phyloP scores from a whole-genome alignment of 2,113 vertebrate genomes.

The Anolis sagrei region DNA sequence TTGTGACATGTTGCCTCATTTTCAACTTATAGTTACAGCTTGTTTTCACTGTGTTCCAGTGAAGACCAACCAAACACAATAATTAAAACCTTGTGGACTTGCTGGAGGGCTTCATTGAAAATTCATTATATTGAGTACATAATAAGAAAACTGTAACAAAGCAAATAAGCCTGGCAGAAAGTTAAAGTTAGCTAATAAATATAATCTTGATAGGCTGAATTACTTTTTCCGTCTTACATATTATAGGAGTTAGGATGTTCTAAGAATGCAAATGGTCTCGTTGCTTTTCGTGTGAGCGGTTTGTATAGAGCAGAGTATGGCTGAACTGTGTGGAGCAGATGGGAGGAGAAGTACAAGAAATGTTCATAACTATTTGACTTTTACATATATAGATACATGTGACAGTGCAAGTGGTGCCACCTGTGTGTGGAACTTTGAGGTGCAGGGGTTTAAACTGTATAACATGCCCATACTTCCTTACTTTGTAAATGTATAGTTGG shows the following conservation, averaged over 20 bases:
- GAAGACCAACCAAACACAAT: slow-evolving; percentile 56
- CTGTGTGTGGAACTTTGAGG: no score
- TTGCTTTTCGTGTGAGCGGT: neutral
- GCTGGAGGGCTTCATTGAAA: slow-evolving; percentile 55
- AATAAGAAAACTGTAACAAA: slow-evolving; percentile 51
- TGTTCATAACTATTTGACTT: neutral
- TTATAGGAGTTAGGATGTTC: slow-evolving; percentile 19
- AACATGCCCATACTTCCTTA: no score
- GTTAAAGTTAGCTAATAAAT: slow-evolving; percentile 26
- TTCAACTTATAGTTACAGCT: slow-evolving; percentile 66
- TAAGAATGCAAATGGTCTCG: slow-evolving; percentile 20
- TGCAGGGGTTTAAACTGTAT: no score
- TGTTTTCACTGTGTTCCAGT: slow-evolving; percentile 56
- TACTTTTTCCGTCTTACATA: neutral
- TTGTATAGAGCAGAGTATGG: slow-evolving; percentile 17
- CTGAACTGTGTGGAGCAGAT: neutral
- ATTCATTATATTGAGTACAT: slow-evolving; percentile 39
- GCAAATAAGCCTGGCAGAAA: slow-evolving; percentile 39
- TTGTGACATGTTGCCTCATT: slow-evolving; percentile 61
- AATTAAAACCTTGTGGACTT: slow-evolving; percentile 50
- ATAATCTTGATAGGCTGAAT: neutral
- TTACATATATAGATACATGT: neutral
- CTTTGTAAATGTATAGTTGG: no score
- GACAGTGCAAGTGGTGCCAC: no score
- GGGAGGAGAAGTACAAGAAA: slow-evolving; percentile 33